phyloP scores from a whole-genome alignment of 2,113 vertebrate genomes.

The Uria aalge region DNA sequence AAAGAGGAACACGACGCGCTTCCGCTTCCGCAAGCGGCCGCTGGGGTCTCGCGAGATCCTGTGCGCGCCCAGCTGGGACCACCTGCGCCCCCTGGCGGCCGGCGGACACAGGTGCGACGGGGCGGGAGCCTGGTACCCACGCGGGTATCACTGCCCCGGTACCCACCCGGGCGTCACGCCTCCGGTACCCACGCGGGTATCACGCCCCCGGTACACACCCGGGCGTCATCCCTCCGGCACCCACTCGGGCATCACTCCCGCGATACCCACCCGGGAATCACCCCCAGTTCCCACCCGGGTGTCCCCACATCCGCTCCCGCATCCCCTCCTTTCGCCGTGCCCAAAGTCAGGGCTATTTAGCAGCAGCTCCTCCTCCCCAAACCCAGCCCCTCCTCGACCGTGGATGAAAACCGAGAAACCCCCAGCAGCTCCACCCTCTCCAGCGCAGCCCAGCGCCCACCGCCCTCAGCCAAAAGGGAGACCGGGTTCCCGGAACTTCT shows the following conservation, averaged over 20 bases:
- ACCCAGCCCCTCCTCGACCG: background rate
- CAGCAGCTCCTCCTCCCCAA: background rate
- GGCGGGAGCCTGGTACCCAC: background rate
- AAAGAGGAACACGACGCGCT: conserved; percentile 74
- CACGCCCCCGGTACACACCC: no score
- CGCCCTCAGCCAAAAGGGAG: background rate
- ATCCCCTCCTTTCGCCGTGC: no score
- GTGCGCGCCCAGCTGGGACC: rapidly evolving
- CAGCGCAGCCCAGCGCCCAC: background rate
- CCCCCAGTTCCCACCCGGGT: no score
- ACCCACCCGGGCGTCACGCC: background rate
- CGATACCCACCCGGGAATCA: no score
- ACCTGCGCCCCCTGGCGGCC: background rate
- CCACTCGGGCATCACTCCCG: no score
- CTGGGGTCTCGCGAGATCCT: conserved; percentile 73
- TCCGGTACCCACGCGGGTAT: no score
- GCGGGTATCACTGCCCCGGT: background rate
- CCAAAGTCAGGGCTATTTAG: rapidly evolving
- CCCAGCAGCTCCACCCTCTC: rapidly evolving
- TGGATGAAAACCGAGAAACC: rapidly evolving
- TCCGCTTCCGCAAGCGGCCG: conserved; percentile 74
- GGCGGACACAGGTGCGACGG: background rate
- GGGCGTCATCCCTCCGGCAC: no score
- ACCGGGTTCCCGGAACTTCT: rapidly evolving
- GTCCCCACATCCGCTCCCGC: background rate